Base-by-base conservation (phyloP, 1,140 invertebrate species). In the Pomacea maculata region DNA sequence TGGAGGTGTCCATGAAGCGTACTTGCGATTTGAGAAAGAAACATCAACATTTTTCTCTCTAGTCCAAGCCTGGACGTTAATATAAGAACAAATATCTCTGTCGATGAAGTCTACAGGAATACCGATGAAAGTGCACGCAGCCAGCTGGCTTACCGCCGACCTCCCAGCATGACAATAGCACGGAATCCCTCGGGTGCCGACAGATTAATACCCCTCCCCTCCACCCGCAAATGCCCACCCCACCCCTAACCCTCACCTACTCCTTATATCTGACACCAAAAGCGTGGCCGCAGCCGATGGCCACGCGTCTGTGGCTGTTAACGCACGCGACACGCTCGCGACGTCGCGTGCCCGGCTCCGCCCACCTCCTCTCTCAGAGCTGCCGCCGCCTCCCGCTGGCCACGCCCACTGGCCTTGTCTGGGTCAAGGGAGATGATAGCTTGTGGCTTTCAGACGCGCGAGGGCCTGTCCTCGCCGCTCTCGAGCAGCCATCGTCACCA, bases 321-420 rank as follows among this genome's bases (percentile, higher is more conserved):
- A 29, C 19, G 57, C 81, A 80, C 81, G 81, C 78, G 81, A 82
- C 77, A 45, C 15, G 63, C 55, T 25, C 78, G 65, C 64, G 74
- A 80, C 78, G 71, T 54, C 78, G 67, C 81, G 75, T 75, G 57
- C 8, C n/a, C 68, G 21, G 67, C 68, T 57, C 72, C 70, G 14
- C 55, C 76, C 76, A 65, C 64, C 65, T 63, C 21, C 45, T 14
- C 17, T 21, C 14, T 45, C 21, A 15, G 14, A 5, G 10, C 19
- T 29, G 6, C 61, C 29, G 1, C 12, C 11, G 29, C 14, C 65
- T 68, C 15, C 45, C 67, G 68, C 81, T 65, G 29, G 71, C 55
- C 70, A 74, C 81, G 81, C 77, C 77, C 78, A 15, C 73, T 34
- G 0, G 63, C 34, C 57, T 61, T 61, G 4, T 61, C 57, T 61